Base-by-base conservation (phyloP, 2,113 vertebrate species). In the Cochlearius cochlearius region DNA sequence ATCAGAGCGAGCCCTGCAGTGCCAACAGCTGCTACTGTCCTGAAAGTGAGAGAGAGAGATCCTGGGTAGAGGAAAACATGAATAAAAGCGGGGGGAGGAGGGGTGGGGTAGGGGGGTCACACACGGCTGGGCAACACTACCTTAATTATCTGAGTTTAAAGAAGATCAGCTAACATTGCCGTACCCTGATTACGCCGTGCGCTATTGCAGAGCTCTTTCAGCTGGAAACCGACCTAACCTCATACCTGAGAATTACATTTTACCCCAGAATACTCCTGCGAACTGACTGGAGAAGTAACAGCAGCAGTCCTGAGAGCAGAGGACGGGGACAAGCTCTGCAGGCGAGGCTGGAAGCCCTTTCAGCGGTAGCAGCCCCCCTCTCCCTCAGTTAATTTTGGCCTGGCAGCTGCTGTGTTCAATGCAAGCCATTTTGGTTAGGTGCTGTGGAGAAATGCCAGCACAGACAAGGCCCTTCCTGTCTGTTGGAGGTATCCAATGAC, bases 241-340 rank as follows among this genome's bases (percentile, higher is more conserved):
- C 3, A 4, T 29, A 52, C 25, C 41, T 77, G 15, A 78, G n/a
- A 71, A 59, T 43, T 66, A 21, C 15, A 5, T 64, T 95, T 72
- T 80, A 58, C 30, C 26, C 15, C 50, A 73, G 47, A 87, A 50
- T 34, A 47, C 29, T 82, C 63, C 32, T 59, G 38, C 1, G 0
- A 2, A 52, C 39, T 69, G 34, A 27, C 55, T 23, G 0, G 0
- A 39, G 58, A 64, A 60, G 27, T 83, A 82, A 29, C 3, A 36
- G 41, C n/a, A 62, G 47, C 43, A 50, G 43, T 45, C 41, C 18
- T 58, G 47, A n/a, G 32, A 66, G 59, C 38, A 76, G 53, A 82
- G n/a, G 29, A 58, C 15, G 29, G 36, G 32, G 12, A 71, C 12
- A 39, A 53, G 21, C 38, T 88, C 49, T 34, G 53, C 17, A 84